These are phyloP conservation scores for Pachyramphus minor DNA, from an alignment of 2,113 vertebrate genomes.

Conservation along the genomic window DNA sequence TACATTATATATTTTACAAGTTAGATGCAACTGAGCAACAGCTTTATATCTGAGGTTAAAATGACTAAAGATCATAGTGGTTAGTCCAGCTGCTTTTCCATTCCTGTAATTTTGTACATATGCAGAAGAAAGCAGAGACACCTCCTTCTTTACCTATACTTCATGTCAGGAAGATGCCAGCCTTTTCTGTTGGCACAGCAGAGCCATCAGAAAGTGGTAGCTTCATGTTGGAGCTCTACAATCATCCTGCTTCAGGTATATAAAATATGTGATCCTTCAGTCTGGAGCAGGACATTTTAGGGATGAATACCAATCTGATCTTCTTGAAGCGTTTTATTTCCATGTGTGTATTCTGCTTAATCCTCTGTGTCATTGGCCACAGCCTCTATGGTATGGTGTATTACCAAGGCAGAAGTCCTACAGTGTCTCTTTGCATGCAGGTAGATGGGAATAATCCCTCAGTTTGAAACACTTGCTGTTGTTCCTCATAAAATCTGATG, in stretches of 20 bases:
- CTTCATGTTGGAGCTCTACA: background rate
- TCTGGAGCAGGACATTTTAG: background rate
- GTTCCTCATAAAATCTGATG: too few relatives aligned
- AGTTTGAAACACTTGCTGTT: background rate
- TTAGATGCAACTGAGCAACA: background rate
- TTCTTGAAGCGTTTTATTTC: background rate
- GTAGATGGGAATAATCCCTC: background rate
- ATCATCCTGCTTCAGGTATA: background rate
- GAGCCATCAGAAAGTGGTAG: background rate
- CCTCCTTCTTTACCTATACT: background rate
- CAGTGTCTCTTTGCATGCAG: fast-evolving
- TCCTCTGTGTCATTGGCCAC: background rate
- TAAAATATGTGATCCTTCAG: background rate
- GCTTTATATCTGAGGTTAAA: fast-evolving
- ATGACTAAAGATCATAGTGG: background rate
- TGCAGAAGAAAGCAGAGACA: background rate
- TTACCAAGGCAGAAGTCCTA: background rate
- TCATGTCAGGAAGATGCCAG: background rate
- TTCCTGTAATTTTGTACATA: background rate
- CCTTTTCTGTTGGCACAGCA: background rate
- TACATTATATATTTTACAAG: fast-evolving
- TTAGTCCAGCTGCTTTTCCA: background rate
- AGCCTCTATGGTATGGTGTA: background rate
- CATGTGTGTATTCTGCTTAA: background rate
- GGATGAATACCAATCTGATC: background rate